Conservation (phyloP, 2,888 invertebrate genomes). For the Andricus curvator region DNA sequence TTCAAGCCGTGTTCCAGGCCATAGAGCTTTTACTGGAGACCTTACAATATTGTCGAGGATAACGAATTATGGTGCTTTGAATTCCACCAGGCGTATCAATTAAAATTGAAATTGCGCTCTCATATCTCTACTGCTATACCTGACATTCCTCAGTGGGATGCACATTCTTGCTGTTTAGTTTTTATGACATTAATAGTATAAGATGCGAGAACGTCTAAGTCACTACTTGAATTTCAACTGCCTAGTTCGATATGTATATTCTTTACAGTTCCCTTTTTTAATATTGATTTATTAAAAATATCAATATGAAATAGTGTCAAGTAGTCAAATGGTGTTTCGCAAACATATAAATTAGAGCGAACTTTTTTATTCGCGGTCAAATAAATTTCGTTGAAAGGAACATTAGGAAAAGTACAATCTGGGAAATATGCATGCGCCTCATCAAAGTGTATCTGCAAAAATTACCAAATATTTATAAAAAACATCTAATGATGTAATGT, state of each 20-base stretch:
- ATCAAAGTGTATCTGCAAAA: too few relatives aligned
- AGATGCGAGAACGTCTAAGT: conserved; percentile 3
- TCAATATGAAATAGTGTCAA: background rate
- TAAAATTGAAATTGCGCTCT: conserved; percentile 28
- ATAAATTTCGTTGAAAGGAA: too few relatives aligned
- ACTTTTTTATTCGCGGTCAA: too few relatives aligned
- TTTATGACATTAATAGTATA: conserved; percentile 4
- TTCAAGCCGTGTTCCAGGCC: background rate
- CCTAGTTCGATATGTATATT: background rate
- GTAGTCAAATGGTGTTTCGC: too few relatives aligned
- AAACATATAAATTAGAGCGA: too few relatives aligned
- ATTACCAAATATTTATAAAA: background rate
- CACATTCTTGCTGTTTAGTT: conserved; percentile 1
- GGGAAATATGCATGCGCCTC: too few relatives aligned
- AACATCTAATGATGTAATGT: background rate
- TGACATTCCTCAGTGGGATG: background rate
- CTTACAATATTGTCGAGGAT: background rate
- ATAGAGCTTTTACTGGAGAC: background rate
- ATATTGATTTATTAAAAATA: background rate
- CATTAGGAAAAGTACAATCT: too few relatives aligned
- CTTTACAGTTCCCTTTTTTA: background rate
- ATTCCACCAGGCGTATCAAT: background rate
- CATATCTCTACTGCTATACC: conserved; percentile 12
- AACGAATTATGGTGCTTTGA: background rate
- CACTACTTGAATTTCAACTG: background rate